A percentile compares a stretch with the other conserved stretches of the same genome.
Conservation (phyloP, 1,140 invertebrate species). For the Apocrypta bakeri region DNA sequence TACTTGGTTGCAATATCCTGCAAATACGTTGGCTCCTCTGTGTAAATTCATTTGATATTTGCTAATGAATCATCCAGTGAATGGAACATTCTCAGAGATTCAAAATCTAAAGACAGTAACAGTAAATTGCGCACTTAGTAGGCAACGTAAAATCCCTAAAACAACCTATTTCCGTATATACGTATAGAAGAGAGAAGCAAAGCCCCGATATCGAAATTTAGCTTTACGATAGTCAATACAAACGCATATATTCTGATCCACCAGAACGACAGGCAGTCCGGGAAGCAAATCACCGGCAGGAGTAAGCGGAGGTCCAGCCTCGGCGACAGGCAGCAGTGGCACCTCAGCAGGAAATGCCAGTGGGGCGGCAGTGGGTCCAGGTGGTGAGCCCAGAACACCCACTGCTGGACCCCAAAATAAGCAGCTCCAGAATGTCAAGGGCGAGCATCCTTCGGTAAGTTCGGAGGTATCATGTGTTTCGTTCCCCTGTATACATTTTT, state of each 20-base stretch:
- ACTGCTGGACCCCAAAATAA: slow-evolving; percentile 81
- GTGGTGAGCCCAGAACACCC: slow-evolving; percentile 78
- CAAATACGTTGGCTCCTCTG: not conserved
- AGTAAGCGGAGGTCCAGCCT: slow-evolving; percentile 58
- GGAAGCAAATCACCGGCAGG: slow-evolving; percentile 80
- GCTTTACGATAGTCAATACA: not conserved
- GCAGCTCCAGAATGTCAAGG: slow-evolving; percentile 85
- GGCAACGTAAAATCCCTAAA: not conserved
- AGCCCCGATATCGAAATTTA: not conserved
- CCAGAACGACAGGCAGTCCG: slow-evolving; percentile 82
- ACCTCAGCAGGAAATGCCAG: slow-evolving; percentile 74
- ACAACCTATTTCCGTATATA: not conserved
- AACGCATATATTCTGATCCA: not conserved
- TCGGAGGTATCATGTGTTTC: not conserved
- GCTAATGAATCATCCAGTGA: not conserved
- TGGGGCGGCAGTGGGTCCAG: slow-evolving; percentile 65
- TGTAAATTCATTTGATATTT: not conserved
- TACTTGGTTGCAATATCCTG: too few relatives aligned
- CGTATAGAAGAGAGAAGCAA: not conserved
- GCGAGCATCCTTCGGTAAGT: slow-evolving; percentile 85
- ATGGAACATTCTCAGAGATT: too few relatives aligned
- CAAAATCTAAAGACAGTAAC: not conserved
- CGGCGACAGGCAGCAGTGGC: slow-evolving; percentile 61
- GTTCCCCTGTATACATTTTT: not conserved
- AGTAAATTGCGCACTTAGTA: not conserved